Evolutionary conservation across 2,888 invertebrate genomes (phyloP), one percentile per base, ranked within the genome.

Genomic region (Temnothorax unifasciatus): DNA sequence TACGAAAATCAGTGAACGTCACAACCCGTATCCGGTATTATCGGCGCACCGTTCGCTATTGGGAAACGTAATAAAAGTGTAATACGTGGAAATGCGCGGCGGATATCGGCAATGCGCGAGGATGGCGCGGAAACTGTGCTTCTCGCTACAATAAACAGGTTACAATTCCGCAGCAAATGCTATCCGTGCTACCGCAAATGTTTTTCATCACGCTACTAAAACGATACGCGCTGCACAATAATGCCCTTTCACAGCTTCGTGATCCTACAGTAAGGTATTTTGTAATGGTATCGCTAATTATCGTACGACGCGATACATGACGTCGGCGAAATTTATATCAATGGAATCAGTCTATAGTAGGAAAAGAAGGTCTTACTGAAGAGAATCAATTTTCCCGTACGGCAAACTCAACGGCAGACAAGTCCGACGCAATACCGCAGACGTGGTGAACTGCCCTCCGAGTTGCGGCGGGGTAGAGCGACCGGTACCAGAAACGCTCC

Each of bases 1-100:
- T 81, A 85, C 47, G 82, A 83, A 84, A 83, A 88, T 90, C 90
- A 90, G 83, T 82, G 84, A 54, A 81, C 81, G 86, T 86, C 85
- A 68, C 61, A 64, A 74, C 18, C 88, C 85, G 54, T 63, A 63
- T 52, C 11, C 64, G 68, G 81, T 82, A 81, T 88, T 86, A 82
- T 83, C 83, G 77, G 84, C 89, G 83, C 66, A 76, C 77, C 82
- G 74, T 84, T 86, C 84, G 86, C 84, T 77, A n/a, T 9, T 38
- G 54, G 68, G 54, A 25, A 76, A 77, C 50, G 57, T 63, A 86
- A 81, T 84, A 88, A 89, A 89, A 88, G 85, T 84, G 86, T 76
- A 82, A 74, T 76, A 79, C 34, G 61, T 57, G 82, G 79, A 85
- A 89, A 84, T 83, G 74, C 66, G 57, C 73, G 18, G 61, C 13